Conservation (phyloP, 37 sponge, comb jelly and placozoan species). For the Diacarnus erythraeanus region DNA sequence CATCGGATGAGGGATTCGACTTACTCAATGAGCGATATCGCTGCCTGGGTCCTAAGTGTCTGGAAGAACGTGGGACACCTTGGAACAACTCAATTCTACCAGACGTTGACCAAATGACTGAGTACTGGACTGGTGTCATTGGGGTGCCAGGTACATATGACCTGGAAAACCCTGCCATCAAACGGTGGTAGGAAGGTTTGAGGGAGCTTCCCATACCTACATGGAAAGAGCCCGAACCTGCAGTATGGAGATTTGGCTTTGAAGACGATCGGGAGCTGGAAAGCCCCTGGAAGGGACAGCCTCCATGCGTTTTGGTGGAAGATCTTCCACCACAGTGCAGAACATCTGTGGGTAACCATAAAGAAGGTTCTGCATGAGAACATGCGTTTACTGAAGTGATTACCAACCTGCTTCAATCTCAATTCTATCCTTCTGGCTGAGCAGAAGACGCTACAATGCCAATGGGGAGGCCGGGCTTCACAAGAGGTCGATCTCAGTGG, state of each 20-base stretch:
- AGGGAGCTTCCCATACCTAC: no score
- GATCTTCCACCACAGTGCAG: background rate
- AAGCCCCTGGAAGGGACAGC: constrained; percentile 9
- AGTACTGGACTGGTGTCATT: no score
- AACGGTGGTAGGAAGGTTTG: no score
- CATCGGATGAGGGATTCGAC: no score
- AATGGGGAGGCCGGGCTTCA: background rate
- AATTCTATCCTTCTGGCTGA: background rate
- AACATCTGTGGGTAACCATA: background rate
- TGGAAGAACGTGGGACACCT: no score
- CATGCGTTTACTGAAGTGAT: background rate
- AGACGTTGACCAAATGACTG: no score
- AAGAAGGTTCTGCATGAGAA: background rate
- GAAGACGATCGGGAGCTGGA: background rate
- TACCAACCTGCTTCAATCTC: background rate
- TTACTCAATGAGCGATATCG: no score
- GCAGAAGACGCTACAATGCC: background rate
- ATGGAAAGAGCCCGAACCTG: no score
- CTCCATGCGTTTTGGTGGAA: background rate
- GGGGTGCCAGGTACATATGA: no score
- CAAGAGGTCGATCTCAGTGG: background rate
- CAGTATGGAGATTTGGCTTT: background rate
- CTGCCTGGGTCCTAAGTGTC: no score
- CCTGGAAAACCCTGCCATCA: no score
- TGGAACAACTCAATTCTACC: no score